These are phyloP conservation scores for Puma concolor DNA, from an alignment of 2,113 vertebrate genomes.

Conservation along the genomic window DNA sequence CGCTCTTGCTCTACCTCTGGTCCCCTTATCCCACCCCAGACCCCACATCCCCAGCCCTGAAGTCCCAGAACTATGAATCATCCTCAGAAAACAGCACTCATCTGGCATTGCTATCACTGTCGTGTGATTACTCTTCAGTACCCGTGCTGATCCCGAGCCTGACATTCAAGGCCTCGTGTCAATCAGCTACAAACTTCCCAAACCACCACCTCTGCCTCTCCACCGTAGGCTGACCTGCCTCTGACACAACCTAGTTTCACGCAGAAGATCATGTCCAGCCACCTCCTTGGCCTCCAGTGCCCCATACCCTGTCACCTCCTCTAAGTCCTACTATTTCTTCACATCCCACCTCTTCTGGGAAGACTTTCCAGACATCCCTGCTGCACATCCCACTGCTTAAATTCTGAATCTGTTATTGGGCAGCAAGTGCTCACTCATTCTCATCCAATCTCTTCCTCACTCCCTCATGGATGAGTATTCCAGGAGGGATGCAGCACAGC, in stretches of 20 bases:
- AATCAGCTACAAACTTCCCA: not conserved
- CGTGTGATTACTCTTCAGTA: not conserved
- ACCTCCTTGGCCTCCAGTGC: not conserved
- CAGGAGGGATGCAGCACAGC: not conserved
- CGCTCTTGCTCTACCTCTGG: not conserved
- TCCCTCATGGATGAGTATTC: not conserved
- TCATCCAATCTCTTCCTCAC: not conserved
- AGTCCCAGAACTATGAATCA: conserved; percentile 22
- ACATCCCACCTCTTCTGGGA: not conserved
- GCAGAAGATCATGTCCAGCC: not conserved
- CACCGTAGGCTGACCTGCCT: not conserved
- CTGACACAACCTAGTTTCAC: not conserved
- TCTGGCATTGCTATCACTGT: not conserved
- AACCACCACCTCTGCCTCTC: not conserved
- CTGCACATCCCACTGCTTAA: not conserved
- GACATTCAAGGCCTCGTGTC: not conserved
- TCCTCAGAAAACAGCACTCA: conserved; percentile 38
- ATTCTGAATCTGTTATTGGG: conserved; percentile 7
- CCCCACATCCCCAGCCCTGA: not conserved
- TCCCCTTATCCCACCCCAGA: not conserved
- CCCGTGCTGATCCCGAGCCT: not conserved
- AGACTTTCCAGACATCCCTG: not conserved
- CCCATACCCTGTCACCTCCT: not conserved
- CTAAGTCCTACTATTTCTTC: not conserved
- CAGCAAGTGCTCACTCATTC: not conserved